Evolutionary conservation across 2,888 invertebrate genomes (phyloP), one percentile per base, ranked within the genome.

Genomic region (Drosophila lutescens): DNA sequence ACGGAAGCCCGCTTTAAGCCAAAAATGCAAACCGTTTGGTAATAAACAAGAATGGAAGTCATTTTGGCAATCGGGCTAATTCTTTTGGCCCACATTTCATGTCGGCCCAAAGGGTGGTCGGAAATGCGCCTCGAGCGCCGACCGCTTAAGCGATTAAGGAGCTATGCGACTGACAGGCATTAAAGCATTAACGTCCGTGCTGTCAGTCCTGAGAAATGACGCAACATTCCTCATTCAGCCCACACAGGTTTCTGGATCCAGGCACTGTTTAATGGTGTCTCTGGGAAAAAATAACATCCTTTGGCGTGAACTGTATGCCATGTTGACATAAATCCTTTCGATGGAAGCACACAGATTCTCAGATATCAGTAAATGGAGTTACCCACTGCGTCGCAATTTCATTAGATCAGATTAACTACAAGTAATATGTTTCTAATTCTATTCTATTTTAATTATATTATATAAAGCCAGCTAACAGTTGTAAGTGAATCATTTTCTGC

Each of bases 11-110:
- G 26, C 49, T 68, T 68, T 38, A 70, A 70, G 70, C 71, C 71
- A 47, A 59, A 68, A 71, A 73, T 73, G 44, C 47, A 44, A 61
- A 62, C 71, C 62, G 68, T 76, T 76, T 76, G 78, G 74, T 71
- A 82, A 67, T 79, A 76, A 71, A 78, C 57, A 54, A 47, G 49
- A 23, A 34, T 59, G 44, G 38, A 59, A 62, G 50, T 57, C 74
- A 59, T 63, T 66, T 60, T 54, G 62, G 55, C 71, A 51, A 53
- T 63, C 34, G 51, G 51, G 71, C 70, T 71, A 71, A 71, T 71
- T 71, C 71, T 34, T 62, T 56, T 47, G 47, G 54, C 63, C 56
- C 71, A 62, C 70, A 70, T 63, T 62, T 56, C 50, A 30, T 47
- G 47, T 61, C 44, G 23, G 55, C 56, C 53, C 71, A 71, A 71